A percentile compares a stretch with the other conserved stretches of the same genome.
Conservation (phyloP, 2,888 invertebrate genomes). For the Macaria notata region DNA sequence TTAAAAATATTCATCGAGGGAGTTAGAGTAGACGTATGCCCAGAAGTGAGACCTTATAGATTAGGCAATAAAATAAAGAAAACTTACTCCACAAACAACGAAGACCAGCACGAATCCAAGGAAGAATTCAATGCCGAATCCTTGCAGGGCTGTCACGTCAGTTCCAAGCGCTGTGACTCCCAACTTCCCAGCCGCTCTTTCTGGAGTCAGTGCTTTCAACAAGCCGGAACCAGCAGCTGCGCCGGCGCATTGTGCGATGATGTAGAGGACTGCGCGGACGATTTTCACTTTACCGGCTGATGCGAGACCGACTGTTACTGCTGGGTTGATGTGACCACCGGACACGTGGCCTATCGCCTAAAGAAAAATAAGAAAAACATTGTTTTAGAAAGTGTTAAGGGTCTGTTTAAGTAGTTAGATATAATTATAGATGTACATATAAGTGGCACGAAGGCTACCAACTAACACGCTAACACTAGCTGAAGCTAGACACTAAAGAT, state of each 20-base stretch:
- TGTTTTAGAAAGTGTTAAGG: not conserved
- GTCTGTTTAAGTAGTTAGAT: no score
- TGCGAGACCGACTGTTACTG: slow-evolving; percentile 92
- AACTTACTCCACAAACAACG: slow-evolving; percentile 92
- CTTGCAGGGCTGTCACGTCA: slow-evolving; percentile 87
- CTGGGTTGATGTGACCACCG: slow-evolving; percentile 96
- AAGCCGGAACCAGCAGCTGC: slow-evolving; percentile 90
- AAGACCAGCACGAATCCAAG: slow-evolving; percentile 94
- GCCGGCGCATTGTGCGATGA: slow-evolving; percentile 91
- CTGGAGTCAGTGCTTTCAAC: slow-evolving; percentile 88
- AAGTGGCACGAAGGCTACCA: no score
- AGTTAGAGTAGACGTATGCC: no score
- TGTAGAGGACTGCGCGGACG: slow-evolving; percentile 88
- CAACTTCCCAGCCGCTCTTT: slow-evolving; percentile 81
- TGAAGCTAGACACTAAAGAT: no score
- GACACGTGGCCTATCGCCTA: slow-evolving; percentile 93
- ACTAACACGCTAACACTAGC: no score
- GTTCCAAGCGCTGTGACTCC: slow-evolving; percentile 86
- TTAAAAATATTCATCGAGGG: no score
- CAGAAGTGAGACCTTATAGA: no score
- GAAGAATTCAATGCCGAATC: slow-evolving; percentile 94
- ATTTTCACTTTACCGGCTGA: slow-evolving; percentile 90
- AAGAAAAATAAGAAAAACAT: not conserved
- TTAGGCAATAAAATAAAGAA: not conserved
- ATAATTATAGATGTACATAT: no score